Base-by-base conservation (phyloP, 2,797 vertebrate genomes). In the Enteromius argenteus region DNA sequence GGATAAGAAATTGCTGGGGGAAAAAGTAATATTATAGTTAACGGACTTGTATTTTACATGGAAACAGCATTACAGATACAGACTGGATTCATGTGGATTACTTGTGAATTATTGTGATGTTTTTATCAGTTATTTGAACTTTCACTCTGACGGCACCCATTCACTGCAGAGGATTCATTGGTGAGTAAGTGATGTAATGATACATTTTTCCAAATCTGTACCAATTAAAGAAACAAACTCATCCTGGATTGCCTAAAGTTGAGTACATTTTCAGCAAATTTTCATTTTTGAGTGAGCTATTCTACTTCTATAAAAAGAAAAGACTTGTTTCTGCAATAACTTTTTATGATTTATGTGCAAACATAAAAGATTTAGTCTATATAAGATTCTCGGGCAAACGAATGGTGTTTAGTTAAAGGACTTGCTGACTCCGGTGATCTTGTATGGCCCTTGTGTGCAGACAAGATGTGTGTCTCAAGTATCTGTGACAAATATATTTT, bases 391-490 rank as follows among this genome's bases (percentile, higher is more conserved):
- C 11, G 1, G n/a, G 30, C 64, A 77, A 74, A 39, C 83, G 35
- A 85, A 56, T 32, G 35, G 39, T 32, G 49, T 32, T 58, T 23
- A 39, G 46, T 35, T 66, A 64, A 85, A 78, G 66, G n/a, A 30
- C 46, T 76, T 56, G 21, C 75, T 42, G 75, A 68, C 77, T 78
- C 58, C 68, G 7, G 23, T 76, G 62, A 71, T 77, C 6, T 71
- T 79, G n/a, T 83, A 80, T 21, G 46, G 35, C 17, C 27, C 46
- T 46, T 71, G 56, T 77, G n/a, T 68, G 15, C 75, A n/a, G 67
- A 85, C 66, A 73, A 80, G 64, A 80, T 73, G 79, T 68, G 73
- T 62, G 79, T 87, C 66, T 81, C 64, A 78, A 51, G 64, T 62
- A 42, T 72, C 69, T 69, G 69, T 72, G 53, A 77, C 81, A 84